Conservation (phyloP, 2,797 vertebrate genomes). For the Urosaurus nigricauda region DNA sequence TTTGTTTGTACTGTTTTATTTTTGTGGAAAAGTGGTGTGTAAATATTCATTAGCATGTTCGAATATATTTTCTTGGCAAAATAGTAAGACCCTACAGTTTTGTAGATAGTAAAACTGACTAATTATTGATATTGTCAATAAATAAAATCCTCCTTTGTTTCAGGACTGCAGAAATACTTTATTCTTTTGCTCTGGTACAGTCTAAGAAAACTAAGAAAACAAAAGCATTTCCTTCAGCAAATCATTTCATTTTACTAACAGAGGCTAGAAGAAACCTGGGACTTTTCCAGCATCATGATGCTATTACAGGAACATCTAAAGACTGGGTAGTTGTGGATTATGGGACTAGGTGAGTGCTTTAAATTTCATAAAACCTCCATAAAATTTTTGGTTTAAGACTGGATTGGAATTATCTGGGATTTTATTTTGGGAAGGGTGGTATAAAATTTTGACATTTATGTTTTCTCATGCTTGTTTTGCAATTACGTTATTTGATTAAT, state of each 20-base stretch:
- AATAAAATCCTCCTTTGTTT: slow-evolving; percentile 9
- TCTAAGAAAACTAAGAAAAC: slow-evolving; percentile 78
- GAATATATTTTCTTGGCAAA: background rate
- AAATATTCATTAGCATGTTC: background rate
- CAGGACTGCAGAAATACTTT: slow-evolving; percentile 92
- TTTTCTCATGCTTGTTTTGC: background rate
- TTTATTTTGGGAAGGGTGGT: background rate
- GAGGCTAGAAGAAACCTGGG: slow-evolving; percentile 87
- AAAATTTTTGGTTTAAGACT: background rate
- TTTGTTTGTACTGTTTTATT: background rate
- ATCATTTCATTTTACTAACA: slow-evolving; percentile 83
- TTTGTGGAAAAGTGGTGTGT: background rate
- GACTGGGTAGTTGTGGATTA: slow-evolving; percentile 93
- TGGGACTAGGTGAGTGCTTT: slow-evolving; percentile 86
- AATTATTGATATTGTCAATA: background rate
- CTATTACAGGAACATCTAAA: slow-evolving; percentile 89
- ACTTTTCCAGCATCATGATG: slow-evolving; percentile 95
- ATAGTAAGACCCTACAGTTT: background rate
- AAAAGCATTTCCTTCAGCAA: slow-evolving; percentile 80
- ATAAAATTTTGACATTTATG: background rate
- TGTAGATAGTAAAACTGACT: background rate
- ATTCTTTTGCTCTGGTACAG: slow-evolving; percentile 85
- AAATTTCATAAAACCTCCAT: background rate
- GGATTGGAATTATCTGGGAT: slow-evolving; percentile 4
- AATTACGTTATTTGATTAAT: slow-evolving; percentile 2